Evolutionary conservation across 2,888 invertebrate species (phyloP), one percentile per base, ranked within the genome.

Genomic region (Coleophora flavipennella): DNA sequence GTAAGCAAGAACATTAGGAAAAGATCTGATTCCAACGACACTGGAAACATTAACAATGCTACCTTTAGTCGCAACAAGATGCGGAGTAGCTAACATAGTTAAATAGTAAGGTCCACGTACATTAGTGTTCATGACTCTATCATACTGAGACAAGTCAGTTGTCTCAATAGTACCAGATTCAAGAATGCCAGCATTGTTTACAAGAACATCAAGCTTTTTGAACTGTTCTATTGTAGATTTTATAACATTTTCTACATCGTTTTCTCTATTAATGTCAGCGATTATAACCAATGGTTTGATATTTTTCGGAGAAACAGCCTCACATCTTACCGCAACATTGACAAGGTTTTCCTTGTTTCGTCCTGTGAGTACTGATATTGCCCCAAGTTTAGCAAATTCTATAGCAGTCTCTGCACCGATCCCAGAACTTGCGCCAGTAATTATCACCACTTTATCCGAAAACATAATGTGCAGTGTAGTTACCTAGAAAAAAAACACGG

Each of bases 1-100:
- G 68, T 99, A 99, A 0, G 96, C 91, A 39, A 97, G 72, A n/a
- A 96, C 90, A 38, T 92, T 92, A 0, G 96, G 91, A 61, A 97
- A 97, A 45, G 97, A 89, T 65, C 96, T 86, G 25, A 95, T 64
- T 8, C 97, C 98, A 56, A 91, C 92, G 0, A 97, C 94, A 67
- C 96, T 96, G 2, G 97, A 97, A 0, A 98, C 93, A 68, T 97
- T 98, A 0, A 99, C 95, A 53, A 97, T 91, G 53, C 88, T 93
- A 13, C 96, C 96, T 70, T 93, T 92, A 0, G 89, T 87, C 74
- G 90, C 85, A 3, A 93, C 84, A 8, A 98, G 83, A 73, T 95
- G 89, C 1, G 97, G 96, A 0, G 92, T 90, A 32, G 94, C 93
- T 46, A 96, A 65, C 88, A 91, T 92, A 0, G 95, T 95, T 48